These are phyloP conservation scores for Fregata magnificens DNA, from an alignment of 2,113 vertebrate species.

Conservation along the genomic window DNA sequence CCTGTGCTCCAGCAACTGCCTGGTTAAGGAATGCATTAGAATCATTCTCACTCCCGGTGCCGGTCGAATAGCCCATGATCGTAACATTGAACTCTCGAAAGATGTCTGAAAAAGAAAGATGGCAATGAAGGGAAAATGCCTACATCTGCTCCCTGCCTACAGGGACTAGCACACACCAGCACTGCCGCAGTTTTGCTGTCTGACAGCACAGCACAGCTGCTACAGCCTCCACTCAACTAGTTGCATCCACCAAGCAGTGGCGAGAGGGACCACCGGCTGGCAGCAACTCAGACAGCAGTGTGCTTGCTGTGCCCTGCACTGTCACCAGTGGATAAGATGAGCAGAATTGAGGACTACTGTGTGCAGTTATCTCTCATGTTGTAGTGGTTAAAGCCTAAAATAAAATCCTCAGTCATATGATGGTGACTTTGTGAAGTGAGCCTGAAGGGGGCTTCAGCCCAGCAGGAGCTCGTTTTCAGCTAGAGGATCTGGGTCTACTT, in stretches of 20 bases:
- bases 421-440: not conserved
- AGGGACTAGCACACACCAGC: not conserved
- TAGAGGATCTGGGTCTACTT: not conserved
- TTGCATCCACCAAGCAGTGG: not conserved
- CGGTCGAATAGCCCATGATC: constrained; percentile 79
- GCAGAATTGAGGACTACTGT: not conserved
- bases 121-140: not conserved
- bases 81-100: constrained; percentile 79
- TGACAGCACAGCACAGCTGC: not conserved
- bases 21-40: constrained; percentile 83
- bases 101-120: constrained; percentile 81
- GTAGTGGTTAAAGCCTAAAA: not conserved
- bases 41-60: constrained; percentile 42
- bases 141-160: not conserved
- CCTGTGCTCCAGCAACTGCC: constrained; percentile 84
- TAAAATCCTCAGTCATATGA: not conserved
- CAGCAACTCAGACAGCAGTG: not conserved
- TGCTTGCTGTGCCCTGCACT: not conserved
- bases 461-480: not conserved
- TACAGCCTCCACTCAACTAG: not conserved
- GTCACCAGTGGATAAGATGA: fast-evolving
- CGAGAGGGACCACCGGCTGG: not conserved
- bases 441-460: not conserved
- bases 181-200: not conserved
- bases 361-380: not conserved